Conservation (phyloP, 2,797 vertebrate species). For the Spondyliosoma cantharus region DNA sequence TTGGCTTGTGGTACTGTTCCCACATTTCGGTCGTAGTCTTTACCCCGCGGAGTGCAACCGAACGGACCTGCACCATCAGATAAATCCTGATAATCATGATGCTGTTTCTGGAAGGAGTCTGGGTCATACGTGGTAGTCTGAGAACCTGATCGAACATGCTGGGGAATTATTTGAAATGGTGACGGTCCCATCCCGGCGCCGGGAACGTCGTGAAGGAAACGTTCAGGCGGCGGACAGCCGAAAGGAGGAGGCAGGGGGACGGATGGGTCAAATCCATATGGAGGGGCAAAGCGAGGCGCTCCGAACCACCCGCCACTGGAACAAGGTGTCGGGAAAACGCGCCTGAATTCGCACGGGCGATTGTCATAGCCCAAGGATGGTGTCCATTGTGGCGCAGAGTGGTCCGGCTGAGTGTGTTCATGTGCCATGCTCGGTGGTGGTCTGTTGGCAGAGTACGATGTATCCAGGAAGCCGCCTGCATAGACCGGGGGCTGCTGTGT, state of each 20-base stretch:
- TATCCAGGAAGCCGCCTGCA: conserved; percentile 7
- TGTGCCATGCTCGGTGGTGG: not conserved
- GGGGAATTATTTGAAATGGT: conserved; percentile 7
- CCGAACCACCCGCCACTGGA: conserved; percentile 21
- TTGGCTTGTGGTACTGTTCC: not conserved
- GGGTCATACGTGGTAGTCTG: conserved; percentile 1
- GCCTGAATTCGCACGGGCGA: conserved; percentile 9
- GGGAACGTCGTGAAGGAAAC: not conserved
- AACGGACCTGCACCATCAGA: not conserved
- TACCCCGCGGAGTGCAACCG: not conserved
- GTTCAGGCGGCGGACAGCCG: conserved; percentile 37
- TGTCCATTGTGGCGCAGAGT: conserved; percentile 3
- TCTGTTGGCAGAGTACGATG: not conserved
- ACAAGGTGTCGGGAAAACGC: conserved; percentile 15
- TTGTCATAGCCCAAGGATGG: conserved; percentile 25
- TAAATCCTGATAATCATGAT: not conserved
- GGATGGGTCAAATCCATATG: conserved; percentile 71
- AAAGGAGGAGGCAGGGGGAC: conserved; percentile 74
- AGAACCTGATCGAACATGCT: conserved; percentile 5
- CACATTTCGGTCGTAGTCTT: not conserved
- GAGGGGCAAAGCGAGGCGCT: conserved; percentile 17
- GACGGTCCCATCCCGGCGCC: not conserved
- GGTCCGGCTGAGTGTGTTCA: not conserved
- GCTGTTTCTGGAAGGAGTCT: not conserved
- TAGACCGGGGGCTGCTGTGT: not conserved